These are phyloP conservation scores for Etheostoma cragini DNA, from an alignment of 2,113 vertebrate genomes.

Conservation along the genomic window DNA sequence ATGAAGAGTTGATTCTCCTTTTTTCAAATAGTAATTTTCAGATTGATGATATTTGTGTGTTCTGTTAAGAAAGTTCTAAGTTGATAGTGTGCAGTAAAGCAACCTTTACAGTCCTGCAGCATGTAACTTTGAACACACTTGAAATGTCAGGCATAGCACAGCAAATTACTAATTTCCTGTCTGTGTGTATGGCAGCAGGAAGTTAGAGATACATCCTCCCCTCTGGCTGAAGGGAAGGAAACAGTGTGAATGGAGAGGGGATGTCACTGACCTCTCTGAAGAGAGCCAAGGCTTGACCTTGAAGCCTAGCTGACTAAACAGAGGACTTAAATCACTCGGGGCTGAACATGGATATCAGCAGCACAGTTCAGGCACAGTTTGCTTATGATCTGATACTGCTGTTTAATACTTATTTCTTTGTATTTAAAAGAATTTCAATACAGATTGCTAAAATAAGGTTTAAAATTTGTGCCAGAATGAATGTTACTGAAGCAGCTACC, in stretches of 20 bases:
- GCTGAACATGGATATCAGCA: slow-evolving; percentile 28
- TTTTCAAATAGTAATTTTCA: neutral
- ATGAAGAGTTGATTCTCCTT: neutral
- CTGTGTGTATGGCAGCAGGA: slow-evolving; percentile 80
- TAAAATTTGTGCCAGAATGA: neutral
- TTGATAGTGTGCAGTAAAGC: neutral
- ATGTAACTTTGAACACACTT: slow-evolving; percentile 52
- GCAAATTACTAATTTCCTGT: slow-evolving; percentile 83
- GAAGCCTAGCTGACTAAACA: slow-evolving; percentile 79
- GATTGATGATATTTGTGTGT: neutral
- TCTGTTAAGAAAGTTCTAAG: neutral
- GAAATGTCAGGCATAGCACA: slow-evolving; percentile 73
- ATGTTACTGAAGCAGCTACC: neutral
- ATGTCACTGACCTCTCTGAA: slow-evolving; percentile 80
- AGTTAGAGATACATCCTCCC: slow-evolving; percentile 81
- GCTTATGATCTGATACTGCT: neutral
- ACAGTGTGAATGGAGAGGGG: slow-evolving; percentile 75
- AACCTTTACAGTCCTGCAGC: slow-evolving; percentile 33
- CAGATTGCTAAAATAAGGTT: neutral
- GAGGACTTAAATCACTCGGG: slow-evolving; percentile 54
- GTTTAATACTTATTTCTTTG: neutral
- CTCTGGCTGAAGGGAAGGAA: slow-evolving; percentile 82
- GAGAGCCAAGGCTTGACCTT: slow-evolving; percentile 82
- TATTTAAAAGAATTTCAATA: neutral
- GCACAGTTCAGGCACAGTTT: slow-evolving; percentile 14